phyloP scores from a whole-genome alignment of 2,113 vertebrate genomes.

The Ceuthmochares aereus region DNA sequence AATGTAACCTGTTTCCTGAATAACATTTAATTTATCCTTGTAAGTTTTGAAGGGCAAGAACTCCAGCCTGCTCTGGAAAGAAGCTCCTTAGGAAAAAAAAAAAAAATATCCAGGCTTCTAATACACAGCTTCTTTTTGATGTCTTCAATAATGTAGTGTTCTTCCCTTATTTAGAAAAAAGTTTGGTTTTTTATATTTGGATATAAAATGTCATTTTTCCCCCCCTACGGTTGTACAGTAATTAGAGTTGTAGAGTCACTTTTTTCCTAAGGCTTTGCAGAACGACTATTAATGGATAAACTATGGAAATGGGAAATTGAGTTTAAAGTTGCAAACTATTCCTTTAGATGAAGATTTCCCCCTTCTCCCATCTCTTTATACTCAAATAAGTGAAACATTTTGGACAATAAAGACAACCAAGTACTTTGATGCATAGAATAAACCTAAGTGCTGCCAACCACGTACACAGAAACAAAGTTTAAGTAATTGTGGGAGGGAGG shows the following conservation, averaged over 20 bases:
- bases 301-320: not conserved
- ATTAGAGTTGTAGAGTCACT: not conserved
- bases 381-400: not conserved
- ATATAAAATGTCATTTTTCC: not conserved
- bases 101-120: not conserved
- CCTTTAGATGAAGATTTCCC: not conserved
- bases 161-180: not conserved
- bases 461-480: not conserved
- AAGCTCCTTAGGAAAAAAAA: not conserved
- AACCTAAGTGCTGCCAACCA: not conserved
- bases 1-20: not conserved
- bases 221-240: not conserved
- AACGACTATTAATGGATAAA: not conserved
- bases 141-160: not conserved
- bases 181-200: no score
- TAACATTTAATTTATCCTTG: not conserved
- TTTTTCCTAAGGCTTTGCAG: not conserved
- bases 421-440: not conserved
- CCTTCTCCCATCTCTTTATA: not conserved
- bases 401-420: not conserved
- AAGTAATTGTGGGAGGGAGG: not conserved
- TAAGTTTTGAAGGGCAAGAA: not conserved
- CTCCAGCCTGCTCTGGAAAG: not conserved
- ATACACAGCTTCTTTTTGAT: not conserved
- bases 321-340: not conserved